Base-by-base conservation (phyloP, 2,797 vertebrate genomes). In the Champsocephalus esox region DNA sequence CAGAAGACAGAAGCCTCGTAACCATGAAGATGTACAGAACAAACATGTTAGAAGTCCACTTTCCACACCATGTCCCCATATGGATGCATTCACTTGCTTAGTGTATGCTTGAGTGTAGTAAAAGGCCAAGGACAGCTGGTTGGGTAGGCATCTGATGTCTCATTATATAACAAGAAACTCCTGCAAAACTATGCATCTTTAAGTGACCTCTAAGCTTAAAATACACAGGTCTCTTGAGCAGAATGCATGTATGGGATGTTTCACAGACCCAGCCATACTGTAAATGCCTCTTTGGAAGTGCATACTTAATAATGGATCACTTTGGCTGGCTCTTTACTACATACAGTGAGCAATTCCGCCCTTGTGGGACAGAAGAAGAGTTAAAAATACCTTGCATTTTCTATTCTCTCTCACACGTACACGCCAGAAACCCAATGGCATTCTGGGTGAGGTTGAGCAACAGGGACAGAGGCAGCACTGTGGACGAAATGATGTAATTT, bases 231-330 rank as follows among this genome's bases (percentile, higher is more conserved):
- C 56, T 32, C 46, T 19, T 16, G 17, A 38, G 34, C 44, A 32
- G 34, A 38, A 21, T 28, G n/a, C 21, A 19, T 21, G 58, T 51
- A 12, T 21, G 17, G 32, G 61, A 66, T 67, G 72, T 68, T 73
- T 44, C 34, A 58, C 21, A 54, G 19, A 77, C 50, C 8, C 57
- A 38, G 34, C 17, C 45, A 8, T 62, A 73, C 79, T 63, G 66
- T 65, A 71, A 84, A 61, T 41, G 44, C 43, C 46, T 62, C 65
- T 73, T 32, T 49, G 64, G 51, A 3, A 86, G 86, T 19, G 56
- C 69, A 24, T 4, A 0, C n/a, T 92, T 50, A 90, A 92, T 93
- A 86, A 90, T 93, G 87, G 12, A 93, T 85, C 28, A 17, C 74
- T 65, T 43, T 16, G 38, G 54, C 71, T 73, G 1, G 5, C 43